phyloP scores from a whole-genome alignment of 1,140 invertebrate species.

The Monomorium pharaonis region DNA sequence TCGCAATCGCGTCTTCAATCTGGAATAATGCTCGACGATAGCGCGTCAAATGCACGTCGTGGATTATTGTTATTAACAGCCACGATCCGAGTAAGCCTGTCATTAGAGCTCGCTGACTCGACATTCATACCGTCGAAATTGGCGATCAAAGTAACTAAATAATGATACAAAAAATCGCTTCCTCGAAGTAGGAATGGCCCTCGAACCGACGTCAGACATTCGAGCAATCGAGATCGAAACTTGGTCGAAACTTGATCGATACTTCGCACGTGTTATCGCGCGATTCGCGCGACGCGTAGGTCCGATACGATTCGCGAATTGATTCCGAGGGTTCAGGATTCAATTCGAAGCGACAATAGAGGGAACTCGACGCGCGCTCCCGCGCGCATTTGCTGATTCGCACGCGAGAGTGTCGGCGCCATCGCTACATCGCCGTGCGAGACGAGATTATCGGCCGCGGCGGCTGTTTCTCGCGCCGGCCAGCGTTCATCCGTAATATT shows the following conservation, averaged over 20 bases:
- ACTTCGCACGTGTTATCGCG: no score
- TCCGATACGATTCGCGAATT: not conserved
- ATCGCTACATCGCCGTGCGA: constrained; percentile 1
- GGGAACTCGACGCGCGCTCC: not conserved
- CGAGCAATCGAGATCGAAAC: not conserved
- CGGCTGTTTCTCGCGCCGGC: constrained; percentile 72
- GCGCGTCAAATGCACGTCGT: not conserved
- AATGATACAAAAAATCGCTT: not conserved
- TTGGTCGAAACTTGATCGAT: not conserved
- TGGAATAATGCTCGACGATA: not conserved
- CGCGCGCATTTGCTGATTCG: not conserved
- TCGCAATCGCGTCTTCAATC: not conserved
- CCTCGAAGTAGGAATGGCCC: not conserved
- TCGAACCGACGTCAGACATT: not conserved
- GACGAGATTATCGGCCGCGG: constrained; percentile 70
- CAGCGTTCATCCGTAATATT: constrained; percentile 74
- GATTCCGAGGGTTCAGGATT: not conserved
- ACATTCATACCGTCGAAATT: not conserved
- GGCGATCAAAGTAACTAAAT: not conserved
- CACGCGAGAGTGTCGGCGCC: not conserved
- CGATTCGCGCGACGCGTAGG: no score
- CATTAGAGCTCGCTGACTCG: not conserved
- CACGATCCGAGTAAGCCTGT: not conserved
- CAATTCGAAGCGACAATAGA: not conserved
- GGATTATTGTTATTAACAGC: constrained; percentile 19